Conservation (phyloP, 2,113 vertebrate species). For the Mus pahari region DNA sequence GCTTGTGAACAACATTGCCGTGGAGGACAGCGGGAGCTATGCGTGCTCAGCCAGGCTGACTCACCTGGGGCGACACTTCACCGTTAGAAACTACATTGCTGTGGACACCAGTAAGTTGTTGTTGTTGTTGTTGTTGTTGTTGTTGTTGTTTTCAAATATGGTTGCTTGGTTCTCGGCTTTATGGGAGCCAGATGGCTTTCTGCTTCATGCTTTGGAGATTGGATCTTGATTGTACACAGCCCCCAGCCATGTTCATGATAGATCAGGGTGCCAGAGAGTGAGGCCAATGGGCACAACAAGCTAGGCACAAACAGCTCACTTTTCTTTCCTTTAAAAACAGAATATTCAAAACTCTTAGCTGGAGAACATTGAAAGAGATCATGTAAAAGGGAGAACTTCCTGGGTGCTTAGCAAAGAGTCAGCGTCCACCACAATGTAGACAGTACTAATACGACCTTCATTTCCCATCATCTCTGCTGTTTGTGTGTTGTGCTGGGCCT, state of each 20-base stretch:
- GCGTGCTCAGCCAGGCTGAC: conserved; percentile 6
- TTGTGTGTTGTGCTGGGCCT: background rate
- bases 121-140: no score
- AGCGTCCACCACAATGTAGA: no score
- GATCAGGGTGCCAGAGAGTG: background rate
- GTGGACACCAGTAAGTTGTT: conserved; percentile 67
- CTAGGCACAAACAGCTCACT: background rate
- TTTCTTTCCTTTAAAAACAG: background rate
- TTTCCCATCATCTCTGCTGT: background rate
- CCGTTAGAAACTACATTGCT: conserved; percentile 16
- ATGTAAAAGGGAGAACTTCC: background rate
- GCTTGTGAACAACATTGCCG: background rate
- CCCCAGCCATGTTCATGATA: background rate
- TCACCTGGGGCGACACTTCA: background rate
- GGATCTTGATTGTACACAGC: background rate
- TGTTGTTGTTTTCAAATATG: rapidly evolving
- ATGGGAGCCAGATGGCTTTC: background rate
- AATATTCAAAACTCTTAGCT: background rate
- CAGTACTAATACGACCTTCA: background rate
- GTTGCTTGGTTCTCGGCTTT: background rate
- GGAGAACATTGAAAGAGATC: background rate
- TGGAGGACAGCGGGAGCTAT: conserved; percentile 66
- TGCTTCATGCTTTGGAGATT: background rate
- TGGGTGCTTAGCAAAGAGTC: background rate
- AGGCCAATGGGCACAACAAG: background rate